Conservation (phyloP, 1,140 invertebrate genomes). For the Micrasema longulum region DNA sequence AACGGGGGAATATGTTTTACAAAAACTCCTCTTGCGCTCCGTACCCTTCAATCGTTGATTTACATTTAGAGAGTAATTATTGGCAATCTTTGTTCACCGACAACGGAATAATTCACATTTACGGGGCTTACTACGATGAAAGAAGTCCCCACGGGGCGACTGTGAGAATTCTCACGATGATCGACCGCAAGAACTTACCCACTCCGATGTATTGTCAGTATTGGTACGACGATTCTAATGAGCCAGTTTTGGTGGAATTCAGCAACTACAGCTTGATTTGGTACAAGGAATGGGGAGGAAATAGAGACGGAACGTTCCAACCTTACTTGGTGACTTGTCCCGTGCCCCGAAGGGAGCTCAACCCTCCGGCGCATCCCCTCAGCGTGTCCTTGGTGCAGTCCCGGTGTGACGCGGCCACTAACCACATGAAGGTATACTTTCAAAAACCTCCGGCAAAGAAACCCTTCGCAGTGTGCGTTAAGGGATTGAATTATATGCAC, state of each 20-base stretch:
- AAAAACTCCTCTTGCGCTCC: conserved; percentile 80
- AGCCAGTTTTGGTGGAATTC: conserved; percentile 81
- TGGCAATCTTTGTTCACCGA: conserved; percentile 85
- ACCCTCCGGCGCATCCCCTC: conserved; percentile 78
- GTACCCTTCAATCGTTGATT: conserved; percentile 86
- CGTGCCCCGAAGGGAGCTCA: conserved; percentile 76
- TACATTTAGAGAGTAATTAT: conserved; percentile 92
- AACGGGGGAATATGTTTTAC: conserved; percentile 73
- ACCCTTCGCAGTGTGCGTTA: conserved; percentile 94
- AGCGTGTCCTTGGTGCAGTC: conserved; percentile 89
- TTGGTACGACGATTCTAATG: conserved; percentile 87
- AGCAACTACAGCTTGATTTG: conserved; percentile 93
- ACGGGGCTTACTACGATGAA: conserved; percentile 89
- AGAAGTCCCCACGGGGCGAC: conserved; percentile 79
- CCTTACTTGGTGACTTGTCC: conserved; percentile 91
- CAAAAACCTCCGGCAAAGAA: conserved; percentile 78
- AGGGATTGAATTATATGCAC: conserved; percentile 90
- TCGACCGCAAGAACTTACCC: conserved; percentile 86
- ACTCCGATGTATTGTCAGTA: conserved; percentile 87
- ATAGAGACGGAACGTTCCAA: conserved; percentile 90
- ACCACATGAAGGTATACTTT: conserved; percentile 86
- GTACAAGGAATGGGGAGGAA: conserved; percentile 94
- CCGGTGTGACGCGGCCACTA: conserved; percentile 85
- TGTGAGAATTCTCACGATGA: conserved; percentile 88
- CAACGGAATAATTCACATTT: conserved; percentile 89